Base-by-base conservation (phyloP, 1,140 invertebrate species). In the Leguminivora glycinivorella region DNA sequence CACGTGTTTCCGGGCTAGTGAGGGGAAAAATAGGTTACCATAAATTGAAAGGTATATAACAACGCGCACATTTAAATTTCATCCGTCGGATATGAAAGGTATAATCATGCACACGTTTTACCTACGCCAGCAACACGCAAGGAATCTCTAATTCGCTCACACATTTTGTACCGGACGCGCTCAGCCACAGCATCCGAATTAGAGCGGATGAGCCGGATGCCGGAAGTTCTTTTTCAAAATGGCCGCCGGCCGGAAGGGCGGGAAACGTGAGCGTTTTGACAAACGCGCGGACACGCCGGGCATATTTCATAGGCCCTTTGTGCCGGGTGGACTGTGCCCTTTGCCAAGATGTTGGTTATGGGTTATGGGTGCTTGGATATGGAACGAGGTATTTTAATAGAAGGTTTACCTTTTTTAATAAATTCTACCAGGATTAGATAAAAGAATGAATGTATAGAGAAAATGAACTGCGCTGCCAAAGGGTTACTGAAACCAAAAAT, bases 221-320 rank as follows among this genome's bases (percentile, higher is more conserved):
- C 81, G 85, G 84, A 87, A 82, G 73, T 80, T 83, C 79, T 83
- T 88, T 90, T 84, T 82, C 86, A 90, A 90, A 87, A 90, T 89
- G 87, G 86, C 88, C 76, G 83, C 75, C 80, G 78, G 72, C 82
- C 81, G 87, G 86, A 89, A 87, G 79, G 77, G 79, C 77, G 78
- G 79, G 81, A 83, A 84, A 90, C 88, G 87, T 90, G 88, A 84
- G 75, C 83, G 82, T 83, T 89, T 87, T 89, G 85, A 90, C 82
- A 87, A 89, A 85, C 80, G 73, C 69, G 73, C 72, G 77, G 34
- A 34, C 84, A 84, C 82, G 83, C 73, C 77, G 81, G 72, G 77
- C 71, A 82, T 81, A 79, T 68, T 74, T 77, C 74, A 78, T 74
- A 74, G 71, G 74, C 72, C 67, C 69, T 78, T 67, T 68, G 68